Evolutionary conservation across 2,113 vertebrate genomes (phyloP), one percentile per base, ranked within the genome.

Genomic region (Neolamprologus fasciatus): DNA sequence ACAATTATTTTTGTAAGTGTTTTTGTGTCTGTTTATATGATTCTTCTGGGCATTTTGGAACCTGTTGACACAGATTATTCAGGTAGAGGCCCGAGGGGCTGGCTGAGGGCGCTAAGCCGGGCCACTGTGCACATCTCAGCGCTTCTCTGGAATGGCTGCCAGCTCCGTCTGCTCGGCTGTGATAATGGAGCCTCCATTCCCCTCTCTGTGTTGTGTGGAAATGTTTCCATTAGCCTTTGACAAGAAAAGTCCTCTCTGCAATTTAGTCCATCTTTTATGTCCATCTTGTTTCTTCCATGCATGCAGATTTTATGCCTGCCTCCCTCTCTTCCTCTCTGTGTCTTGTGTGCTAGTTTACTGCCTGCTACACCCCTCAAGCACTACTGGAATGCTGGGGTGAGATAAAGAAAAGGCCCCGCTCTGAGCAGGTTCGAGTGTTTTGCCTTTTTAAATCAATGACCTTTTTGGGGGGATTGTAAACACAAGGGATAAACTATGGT

Each of bases 11-110:
- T 93, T 87, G 85, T 92, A 94, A 94, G 94, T 95, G 90, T 94
- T 94, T 90, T 81, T 86, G 71, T 90, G 85, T 91, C 89, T 95
- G 91, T 95, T 93, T 91, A 88, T 94, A 87, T 92, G 85, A 91
- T 92, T 94, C 95, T 94, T 94, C 66, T 63, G 91, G 94, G 93
- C 94, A 90, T 95, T 93, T 94, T 96, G 94, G 96, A 96, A 96
- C 96, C 96, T 96, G 96, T 96, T 97, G 96, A 96, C 96, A 95
- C 94, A 96, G 96, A 97, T 96, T 96, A 96, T 93, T 96, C 95
- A 96, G 96, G 96, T 97, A 94, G 90, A 93, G 91, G 93, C 95
- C 95, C 94, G 91, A 93, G 90, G 94, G 93, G 91, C 93, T 95
- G 92, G 95, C 96, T 92, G 88, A 92, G 93, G 96, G 96, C 95